A percentile compares a stretch with the other conserved stretches of the same genome.
phyloP scores from a whole-genome alignment of 37 sponge, comb jelly and placozoan species.

The Trichoplax adhaerens region DNA sequence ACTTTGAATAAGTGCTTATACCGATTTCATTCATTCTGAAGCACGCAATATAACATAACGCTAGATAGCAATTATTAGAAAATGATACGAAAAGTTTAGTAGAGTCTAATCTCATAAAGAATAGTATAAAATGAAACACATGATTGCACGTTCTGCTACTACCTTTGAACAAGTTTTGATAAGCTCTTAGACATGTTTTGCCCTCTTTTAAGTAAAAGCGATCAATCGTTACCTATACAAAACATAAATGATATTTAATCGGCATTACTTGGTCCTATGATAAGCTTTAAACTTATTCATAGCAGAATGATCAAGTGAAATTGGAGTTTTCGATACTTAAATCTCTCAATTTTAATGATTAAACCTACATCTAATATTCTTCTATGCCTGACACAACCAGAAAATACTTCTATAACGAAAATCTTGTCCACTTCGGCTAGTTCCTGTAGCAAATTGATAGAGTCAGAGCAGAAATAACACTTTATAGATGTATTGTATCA shows the following conservation, averaged over 20 bases:
- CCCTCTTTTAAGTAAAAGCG: constrained; percentile 29
- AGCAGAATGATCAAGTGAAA: too few relatives aligned
- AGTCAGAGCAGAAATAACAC: too few relatives aligned
- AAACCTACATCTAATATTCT: constrained; percentile 6
- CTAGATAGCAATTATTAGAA: background rate
- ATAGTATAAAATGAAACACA: too few relatives aligned
- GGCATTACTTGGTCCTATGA: too few relatives aligned
- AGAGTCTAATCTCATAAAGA: too few relatives aligned
- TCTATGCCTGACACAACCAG: constrained; percentile 53
- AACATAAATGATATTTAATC: too few relatives aligned
- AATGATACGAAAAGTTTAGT: too few relatives aligned
- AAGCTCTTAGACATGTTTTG: constrained; percentile 26
- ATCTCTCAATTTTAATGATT: too few relatives aligned
- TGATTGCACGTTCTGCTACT: background rate
- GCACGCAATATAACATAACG: constrained; percentile 48
- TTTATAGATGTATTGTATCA: too few relatives aligned
- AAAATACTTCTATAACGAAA: constrained; percentile 71
- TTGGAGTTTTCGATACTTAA: too few relatives aligned
- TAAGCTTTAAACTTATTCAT: too few relatives aligned
- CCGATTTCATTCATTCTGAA: constrained; percentile 78
- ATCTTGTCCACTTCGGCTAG: constrained; percentile 37
- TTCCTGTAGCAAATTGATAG: constrained; percentile 6
- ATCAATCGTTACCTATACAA: background rate
- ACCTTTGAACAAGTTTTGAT: constrained; percentile 42
- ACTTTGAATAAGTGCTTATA: constrained; percentile 38